Conservation (phyloP, 2,888 invertebrate species). For the Drosophila subquinaria region DNA sequence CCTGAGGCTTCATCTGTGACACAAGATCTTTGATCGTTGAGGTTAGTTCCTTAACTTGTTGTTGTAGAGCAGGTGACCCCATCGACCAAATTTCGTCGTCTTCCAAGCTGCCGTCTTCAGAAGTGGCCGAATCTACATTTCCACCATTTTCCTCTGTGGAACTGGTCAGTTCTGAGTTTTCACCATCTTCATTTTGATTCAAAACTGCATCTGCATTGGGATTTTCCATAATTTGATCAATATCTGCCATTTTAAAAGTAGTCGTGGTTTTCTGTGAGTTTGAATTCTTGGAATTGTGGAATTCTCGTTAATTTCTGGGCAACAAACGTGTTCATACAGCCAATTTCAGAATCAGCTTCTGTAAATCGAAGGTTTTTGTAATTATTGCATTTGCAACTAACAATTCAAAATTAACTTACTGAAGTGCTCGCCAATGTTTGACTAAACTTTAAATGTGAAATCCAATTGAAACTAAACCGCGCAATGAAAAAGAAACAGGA, state of each 20-base stretch:
- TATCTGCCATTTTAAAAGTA: background rate
- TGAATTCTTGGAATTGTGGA: background rate
- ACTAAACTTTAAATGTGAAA: background rate
- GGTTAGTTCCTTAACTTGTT: background rate
- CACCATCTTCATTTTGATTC: background rate
- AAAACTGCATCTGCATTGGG: too few species aligned
- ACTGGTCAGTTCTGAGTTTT: background rate
- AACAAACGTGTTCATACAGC: too few species aligned
- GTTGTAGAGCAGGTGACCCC: background rate
- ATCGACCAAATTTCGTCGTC: background rate
- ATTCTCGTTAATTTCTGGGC: background rate
- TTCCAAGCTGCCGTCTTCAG: too few species aligned
- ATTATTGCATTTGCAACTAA: background rate
- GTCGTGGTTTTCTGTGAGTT: background rate
- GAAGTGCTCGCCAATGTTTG: background rate
- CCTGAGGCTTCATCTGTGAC: background rate
- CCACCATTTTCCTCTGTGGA: background rate
- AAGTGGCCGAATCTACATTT: background rate
- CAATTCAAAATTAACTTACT: background rate
- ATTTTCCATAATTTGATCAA: background rate
- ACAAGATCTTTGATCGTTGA: constrained; percentile 1
- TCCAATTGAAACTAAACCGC: background rate
- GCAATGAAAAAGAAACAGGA: background rate
- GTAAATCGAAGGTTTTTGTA: background rate
- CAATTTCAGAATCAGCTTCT: background rate